Evolutionary conservation across 2,797 vertebrate species (phyloP).

Genomic region (Paratrypauchen microcephalus): DNA sequence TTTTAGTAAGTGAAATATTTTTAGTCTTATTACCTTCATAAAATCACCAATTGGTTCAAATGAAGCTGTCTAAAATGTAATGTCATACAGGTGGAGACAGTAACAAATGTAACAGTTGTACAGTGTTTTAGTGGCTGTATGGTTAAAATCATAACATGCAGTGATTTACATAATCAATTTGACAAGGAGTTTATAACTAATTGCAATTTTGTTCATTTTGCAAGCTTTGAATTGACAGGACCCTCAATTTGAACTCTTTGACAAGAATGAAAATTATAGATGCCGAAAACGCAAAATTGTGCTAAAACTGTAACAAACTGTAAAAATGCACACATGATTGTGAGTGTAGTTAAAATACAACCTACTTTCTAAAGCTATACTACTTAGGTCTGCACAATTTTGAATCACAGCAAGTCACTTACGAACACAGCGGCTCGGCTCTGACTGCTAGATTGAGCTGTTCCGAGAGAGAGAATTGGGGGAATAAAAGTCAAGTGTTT

Average conservation of each 20-base stretch:
- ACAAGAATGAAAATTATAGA: not conserved
- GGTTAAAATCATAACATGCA: not conserved
- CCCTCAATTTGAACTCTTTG: not conserved
- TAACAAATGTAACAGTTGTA: too few relatives aligned
- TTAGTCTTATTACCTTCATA: not conserved
- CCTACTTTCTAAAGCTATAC: not conserved
- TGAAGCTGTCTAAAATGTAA: not conserved
- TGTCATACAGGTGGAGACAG: not conserved
- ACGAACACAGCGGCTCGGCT: slow-evolving; percentile 21
- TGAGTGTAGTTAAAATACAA: not conserved
- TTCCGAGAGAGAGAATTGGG: slow-evolving; percentile 58
- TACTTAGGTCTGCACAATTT: not conserved
- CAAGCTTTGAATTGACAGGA: not conserved
- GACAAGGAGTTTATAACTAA: not conserved
- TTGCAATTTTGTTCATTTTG: not conserved
- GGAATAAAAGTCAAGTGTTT: slow-evolving; percentile 76
- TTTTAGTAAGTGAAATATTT: too few relatives aligned
- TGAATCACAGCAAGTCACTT: not conserved
- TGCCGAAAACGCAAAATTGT: not conserved
- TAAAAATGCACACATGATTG: not conserved
- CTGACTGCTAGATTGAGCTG: slow-evolving; percentile 64
- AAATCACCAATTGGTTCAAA: not conserved
- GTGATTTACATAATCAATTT: not conserved
- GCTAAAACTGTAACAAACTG: not conserved
- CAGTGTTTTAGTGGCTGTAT: not conserved